Conservation (phyloP, 1,140 invertebrate genomes). For the Orius laevigatus region DNA sequence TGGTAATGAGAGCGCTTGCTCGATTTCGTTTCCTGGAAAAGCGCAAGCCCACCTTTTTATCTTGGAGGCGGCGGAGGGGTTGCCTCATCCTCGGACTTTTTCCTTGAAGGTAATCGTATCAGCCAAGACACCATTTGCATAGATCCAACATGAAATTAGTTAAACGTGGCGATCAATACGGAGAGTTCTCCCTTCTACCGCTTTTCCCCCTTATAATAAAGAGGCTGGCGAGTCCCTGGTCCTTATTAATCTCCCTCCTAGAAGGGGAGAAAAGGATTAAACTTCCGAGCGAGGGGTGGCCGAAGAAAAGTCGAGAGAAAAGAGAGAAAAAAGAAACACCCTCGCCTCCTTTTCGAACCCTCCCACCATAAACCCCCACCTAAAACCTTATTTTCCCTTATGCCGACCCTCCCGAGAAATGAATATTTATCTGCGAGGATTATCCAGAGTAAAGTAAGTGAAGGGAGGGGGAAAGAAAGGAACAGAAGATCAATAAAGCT, state of each 20-base stretch:
- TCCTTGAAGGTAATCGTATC: constrained; percentile 12
- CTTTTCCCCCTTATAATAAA: neutral
- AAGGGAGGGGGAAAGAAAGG: neutral
- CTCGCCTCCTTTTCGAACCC: neutral
- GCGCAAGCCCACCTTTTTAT: too few species aligned
- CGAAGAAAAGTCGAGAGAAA: constrained; percentile 1
- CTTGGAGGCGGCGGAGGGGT: neutral
- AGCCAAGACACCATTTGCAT: constrained; percentile 12
- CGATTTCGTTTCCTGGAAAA: too few species aligned
- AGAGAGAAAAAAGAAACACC: constrained; percentile 2
- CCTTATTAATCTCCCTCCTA: constrained; percentile 1
- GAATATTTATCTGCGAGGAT: neutral
- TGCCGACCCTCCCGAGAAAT: neutral
- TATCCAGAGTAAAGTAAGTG: neutral
- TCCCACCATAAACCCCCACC: neutral
- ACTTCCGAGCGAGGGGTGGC: neutral
- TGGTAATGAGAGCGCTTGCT: too few species aligned
- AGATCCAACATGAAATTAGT: constrained; percentile 13
- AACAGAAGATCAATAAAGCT: neutral
- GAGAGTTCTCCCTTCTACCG: neutral
- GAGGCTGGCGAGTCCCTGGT: neutral
- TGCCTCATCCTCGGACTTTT: neutral
- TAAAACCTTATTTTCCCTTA: neutral
- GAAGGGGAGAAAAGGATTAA: constrained; percentile 2
- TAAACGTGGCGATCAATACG: constrained; percentile 11